Percentiles rank a stretch among this genome's conserved stretches.
These are phyloP conservation scores for Anhinga rufa DNA, from an alignment of 2,113 vertebrate genomes.

Conservation along the genomic window DNA sequence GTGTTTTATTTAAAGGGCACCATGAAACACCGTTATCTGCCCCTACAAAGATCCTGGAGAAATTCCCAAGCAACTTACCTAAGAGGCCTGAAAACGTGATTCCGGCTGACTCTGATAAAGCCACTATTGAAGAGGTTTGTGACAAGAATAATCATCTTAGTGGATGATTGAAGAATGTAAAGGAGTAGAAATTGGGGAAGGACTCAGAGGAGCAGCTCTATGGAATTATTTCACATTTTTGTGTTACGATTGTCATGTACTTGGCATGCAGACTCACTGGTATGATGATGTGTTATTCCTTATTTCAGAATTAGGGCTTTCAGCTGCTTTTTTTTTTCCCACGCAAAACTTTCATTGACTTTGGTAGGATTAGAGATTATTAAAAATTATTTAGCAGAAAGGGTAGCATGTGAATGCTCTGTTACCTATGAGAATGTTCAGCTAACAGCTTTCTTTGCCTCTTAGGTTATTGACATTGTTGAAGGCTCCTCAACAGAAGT, in stretches of 20 bases:
- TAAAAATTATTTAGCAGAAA: not conserved
- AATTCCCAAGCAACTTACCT: conserved; percentile 88
- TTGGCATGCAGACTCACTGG: not conserved
- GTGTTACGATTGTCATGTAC: not conserved
- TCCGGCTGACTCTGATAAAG: conserved; percentile 83
- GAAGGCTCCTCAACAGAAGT: conserved; percentile 71
- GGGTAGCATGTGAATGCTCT: not conserved
- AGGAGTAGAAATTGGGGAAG: not conserved
- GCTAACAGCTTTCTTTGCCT: not conserved
- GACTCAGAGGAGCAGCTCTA: not conserved
- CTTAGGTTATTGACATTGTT: conserved; percentile 82
- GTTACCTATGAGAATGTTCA: not conserved
- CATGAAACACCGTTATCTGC: conserved; percentile 93
- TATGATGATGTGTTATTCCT: not conserved
- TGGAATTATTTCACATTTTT: not conserved
- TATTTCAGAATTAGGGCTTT: not conserved
- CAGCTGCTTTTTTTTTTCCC: not conserved
- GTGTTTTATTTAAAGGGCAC: conserved; percentile 78
- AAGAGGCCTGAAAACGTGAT: conserved; percentile 88
- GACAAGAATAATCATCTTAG: not conserved
- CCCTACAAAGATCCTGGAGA: conserved; percentile 89
- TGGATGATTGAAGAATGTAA: not conserved
- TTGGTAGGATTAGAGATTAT: not conserved
- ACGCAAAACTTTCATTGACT: not conserved
- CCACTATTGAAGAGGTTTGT: conserved; percentile 81